Conservation (phyloP, 2,888 invertebrate genomes). For the Conops quadrifasciatus region DNA sequence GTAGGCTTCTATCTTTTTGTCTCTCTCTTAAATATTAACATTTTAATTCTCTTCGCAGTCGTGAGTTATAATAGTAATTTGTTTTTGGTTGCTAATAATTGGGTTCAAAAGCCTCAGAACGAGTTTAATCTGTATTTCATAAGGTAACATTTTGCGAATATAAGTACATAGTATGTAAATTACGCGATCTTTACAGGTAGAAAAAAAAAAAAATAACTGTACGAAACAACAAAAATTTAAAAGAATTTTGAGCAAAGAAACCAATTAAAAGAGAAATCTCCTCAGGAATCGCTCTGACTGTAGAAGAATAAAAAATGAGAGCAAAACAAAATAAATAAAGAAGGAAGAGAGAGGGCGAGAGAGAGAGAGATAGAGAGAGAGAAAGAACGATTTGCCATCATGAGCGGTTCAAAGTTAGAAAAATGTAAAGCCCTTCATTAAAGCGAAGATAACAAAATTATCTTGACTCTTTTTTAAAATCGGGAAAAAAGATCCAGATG, state of each 20-base stretch:
- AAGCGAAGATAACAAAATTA: no score
- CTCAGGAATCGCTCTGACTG: no score
- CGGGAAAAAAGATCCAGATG: no score
- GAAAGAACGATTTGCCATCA: constrained; percentile 34
- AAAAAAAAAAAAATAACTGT: neutral
- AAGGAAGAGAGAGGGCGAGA: constrained; percentile 42
- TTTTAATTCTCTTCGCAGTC: neutral
- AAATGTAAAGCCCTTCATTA: neutral
- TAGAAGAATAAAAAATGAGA: no score
- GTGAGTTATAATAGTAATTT: no score
- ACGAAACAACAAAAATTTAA: constrained; percentile 1
- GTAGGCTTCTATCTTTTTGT: neutral
- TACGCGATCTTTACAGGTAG: constrained; percentile 18
- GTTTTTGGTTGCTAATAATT: neutral
- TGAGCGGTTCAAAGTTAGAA: constrained; percentile 35
- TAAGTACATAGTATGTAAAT: no score
- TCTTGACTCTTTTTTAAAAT: no score
- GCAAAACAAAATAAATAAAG: no score
- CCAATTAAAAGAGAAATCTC: neutral
- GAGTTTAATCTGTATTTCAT: neutral
- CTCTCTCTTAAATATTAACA: neutral
- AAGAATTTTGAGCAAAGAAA: neutral
- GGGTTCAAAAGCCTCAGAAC: constrained; percentile 48
- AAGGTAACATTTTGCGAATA: constrained; percentile 12
- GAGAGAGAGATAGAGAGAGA: constrained; percentile 28